A percentile compares a stretch with the other conserved stretches of the same genome.
phyloP scores from a whole-genome alignment of 2,797 vertebrate species.

The Rhinatrema bivittatum region DNA sequence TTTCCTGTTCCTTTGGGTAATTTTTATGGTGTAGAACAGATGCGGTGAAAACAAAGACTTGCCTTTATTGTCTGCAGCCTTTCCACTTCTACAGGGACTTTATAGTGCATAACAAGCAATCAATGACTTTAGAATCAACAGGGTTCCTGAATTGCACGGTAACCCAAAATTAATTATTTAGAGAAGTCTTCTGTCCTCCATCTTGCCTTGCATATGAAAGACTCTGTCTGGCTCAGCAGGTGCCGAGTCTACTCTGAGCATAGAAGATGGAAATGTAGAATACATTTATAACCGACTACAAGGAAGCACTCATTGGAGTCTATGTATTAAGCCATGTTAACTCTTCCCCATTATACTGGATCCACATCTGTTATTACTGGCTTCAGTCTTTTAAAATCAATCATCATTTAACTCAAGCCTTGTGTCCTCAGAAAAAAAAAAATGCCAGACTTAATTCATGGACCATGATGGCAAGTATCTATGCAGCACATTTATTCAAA shows the following conservation, averaged over 20 bases:
- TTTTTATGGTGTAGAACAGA: conserved; percentile 12
- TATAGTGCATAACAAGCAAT: conserved; percentile 46
- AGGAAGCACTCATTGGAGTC: too few relatives aligned
- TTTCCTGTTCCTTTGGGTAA: conserved; percentile 6
- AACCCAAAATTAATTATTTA: conserved; percentile 51
- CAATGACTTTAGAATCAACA: conserved; percentile 37
- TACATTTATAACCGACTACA: too few relatives aligned
- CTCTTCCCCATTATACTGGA: too few relatives aligned
- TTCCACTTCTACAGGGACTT: conserved; percentile 26
- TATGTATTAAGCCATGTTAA: too few relatives aligned
- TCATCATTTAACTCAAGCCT: background rate
- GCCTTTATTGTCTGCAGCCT: conserved; percentile 17
- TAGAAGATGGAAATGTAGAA: background rate
- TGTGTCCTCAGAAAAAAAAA: background rate
- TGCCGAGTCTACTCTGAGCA: conserved; percentile 17
- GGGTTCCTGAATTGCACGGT: conserved; percentile 16
- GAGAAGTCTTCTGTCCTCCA: conserved; percentile 17
- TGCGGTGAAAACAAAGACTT: conserved; percentile 16
- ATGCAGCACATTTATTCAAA: too few relatives aligned
- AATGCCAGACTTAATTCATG: too few relatives aligned
- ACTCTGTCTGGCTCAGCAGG: conserved; percentile 18
- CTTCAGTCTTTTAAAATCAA: too few relatives aligned
- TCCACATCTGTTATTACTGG: too few relatives aligned
- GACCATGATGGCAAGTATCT: too few relatives aligned
- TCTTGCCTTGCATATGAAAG: conserved; percentile 38